Evolutionary conservation across 2,113 vertebrate species (phyloP).

Genomic region (Misgurnus anguillicaudatus): DNA sequence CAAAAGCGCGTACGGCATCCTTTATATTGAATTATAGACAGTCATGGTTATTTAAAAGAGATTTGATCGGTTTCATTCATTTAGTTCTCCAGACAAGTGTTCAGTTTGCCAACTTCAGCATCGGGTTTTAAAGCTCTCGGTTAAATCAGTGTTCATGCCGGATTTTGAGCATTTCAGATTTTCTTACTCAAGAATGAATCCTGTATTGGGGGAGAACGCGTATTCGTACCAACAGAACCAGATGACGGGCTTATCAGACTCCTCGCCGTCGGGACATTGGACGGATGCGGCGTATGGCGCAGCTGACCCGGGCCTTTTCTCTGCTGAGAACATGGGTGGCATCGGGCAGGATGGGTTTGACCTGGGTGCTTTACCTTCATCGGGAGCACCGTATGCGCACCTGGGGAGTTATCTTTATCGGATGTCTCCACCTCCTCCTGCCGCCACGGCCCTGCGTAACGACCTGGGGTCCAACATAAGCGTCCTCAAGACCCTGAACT

Average conservation of each 20-base stretch:
- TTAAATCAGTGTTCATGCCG: constrained; percentile 70
- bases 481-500: constrained; percentile 84
- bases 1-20: background rate
- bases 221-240: constrained; percentile 60
- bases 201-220: constrained; percentile 66
- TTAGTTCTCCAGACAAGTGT: background rate
- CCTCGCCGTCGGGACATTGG: constrained; percentile 51
- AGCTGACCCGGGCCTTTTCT: constrained; percentile 54
- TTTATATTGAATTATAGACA: background rate
- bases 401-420: constrained; percentile 57
- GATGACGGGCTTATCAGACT: constrained; percentile 58
- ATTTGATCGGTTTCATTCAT: constrained; percentile 2
- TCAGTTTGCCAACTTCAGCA: constrained; percentile 1
- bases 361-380: constrained; percentile 57
- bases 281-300: constrained; percentile 36
- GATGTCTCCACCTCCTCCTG: constrained; percentile 67
- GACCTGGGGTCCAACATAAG: constrained; percentile 87
- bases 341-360: constrained; percentile 65
- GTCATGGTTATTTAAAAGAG: background rate
- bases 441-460: constrained; percentile 73
- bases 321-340: constrained; percentile 59
- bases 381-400: constrained; percentile 61
- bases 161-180: constrained; percentile 76
- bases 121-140: constrained; percentile 39
- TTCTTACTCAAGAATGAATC: constrained; percentile 74